Base-by-base conservation (phyloP, 2,113 vertebrate genomes). In the Balaeniceps rex region DNA sequence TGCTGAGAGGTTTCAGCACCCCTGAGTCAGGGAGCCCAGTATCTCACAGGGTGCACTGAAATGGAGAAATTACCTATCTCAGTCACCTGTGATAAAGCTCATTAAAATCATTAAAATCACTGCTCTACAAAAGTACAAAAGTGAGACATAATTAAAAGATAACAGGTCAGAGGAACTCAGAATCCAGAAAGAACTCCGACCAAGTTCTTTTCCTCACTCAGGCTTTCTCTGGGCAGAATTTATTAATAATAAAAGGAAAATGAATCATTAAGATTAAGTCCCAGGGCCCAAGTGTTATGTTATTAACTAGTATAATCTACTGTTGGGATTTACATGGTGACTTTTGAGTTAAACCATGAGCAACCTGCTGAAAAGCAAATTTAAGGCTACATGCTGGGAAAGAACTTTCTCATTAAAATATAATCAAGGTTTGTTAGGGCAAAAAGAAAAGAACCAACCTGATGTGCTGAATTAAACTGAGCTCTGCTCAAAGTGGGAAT, bases 81-180 rank as follows among this genome's bases (percentile, higher is more conserved):
- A 26, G 49, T 66, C 29, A 87, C 74, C 94, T 90, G 51, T 90
- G 83, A 81, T 89, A 86, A 96, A 86, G 38, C 68, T 96, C 57
- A 94, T 97, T 97, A 93, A 92, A 88, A 94, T 92, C 46, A 93
- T 91, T 94, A 87, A 93, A 93, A 91, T 75, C 42, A 76, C 86
- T 63, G 69, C 46, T 80, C 46, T 83, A 63, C 42, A 38, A 66
- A 92, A 95, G 65, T 51, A 83, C 61, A 64, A 80, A 94, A 87
- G 46, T 71, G 78, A 97, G 61, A 38, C 57, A 66, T 86, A 94
- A 98, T 92, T 93, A 95, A 95, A 86, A 97, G 74, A 90, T 90
- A 88, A 95, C 49, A 40, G 85, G 70, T 94, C 69, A 92, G 69
- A 85, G 55, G 72, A 94, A 49, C 23, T 78, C 83, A 51, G 46